Evolutionary conservation across 2,797 vertebrate genomes (phyloP).

Genomic region (Luscinia megarhynchos): DNA sequence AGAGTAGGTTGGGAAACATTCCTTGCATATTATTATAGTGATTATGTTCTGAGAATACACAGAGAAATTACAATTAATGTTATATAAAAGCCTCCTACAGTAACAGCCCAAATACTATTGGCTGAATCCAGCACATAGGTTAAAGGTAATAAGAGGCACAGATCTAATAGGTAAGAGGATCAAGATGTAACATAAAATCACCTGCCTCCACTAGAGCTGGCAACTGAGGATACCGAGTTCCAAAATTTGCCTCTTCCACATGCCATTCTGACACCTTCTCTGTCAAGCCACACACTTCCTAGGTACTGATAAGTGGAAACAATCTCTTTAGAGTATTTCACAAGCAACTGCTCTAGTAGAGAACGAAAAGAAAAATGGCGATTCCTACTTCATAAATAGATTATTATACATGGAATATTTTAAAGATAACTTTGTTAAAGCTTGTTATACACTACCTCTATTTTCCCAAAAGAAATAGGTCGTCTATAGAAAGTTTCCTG

Average conservation of each 20-base stretch:
- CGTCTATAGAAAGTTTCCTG: constrained; percentile 8
- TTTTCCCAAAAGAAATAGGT: constrained; percentile 33
- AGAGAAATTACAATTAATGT: neutral
- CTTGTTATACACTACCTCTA: neutral
- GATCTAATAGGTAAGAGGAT: neutral
- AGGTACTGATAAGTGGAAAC: neutral
- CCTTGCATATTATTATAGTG: neutral
- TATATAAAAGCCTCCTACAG: neutral
- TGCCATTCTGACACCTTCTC: neutral
- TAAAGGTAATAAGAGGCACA: neutral
- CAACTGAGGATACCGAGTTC: neutral
- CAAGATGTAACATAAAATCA: neutral
- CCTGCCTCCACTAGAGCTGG: neutral
- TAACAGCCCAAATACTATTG: neutral
- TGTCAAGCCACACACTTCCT: neutral
- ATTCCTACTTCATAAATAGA: constrained; percentile 16
- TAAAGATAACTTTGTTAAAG: constrained; percentile 5
- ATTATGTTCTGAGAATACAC: neutral
- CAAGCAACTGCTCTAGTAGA: constrained; percentile 1
- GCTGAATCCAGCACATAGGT: neutral
- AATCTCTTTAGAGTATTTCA: neutral
- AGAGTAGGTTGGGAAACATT: neutral
- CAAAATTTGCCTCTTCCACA: neutral
- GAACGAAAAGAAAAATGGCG: constrained; percentile 4
- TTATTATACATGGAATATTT: constrained; percentile 6